Evolutionary conservation across 1,140 invertebrate species (phyloP).

Genomic region (Metaphire vulgaris): DNA sequence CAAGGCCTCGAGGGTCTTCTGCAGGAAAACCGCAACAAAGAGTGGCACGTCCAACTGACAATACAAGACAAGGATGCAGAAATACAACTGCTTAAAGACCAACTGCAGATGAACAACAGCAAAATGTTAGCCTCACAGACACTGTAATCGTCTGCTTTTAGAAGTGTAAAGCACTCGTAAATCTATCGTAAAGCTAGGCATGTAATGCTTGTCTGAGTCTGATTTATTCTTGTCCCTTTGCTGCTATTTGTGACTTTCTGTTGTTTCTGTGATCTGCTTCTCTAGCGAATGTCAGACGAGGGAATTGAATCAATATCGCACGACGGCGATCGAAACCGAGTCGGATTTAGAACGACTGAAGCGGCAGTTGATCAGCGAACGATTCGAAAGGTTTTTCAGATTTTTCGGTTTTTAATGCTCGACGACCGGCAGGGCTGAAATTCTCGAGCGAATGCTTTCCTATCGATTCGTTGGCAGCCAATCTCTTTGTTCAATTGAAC

Average conservation of each 20-base stretch:
- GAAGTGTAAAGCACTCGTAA: no score
- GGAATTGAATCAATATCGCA: slow-evolving; percentile 47
- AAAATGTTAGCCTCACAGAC: slow-evolving; percentile 52
- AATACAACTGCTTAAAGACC: slow-evolving; percentile 49
- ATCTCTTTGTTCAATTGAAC: not conserved
- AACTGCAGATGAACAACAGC: slow-evolving; percentile 48
- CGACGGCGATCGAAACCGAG: slow-evolving; percentile 49
- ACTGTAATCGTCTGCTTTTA: no score
- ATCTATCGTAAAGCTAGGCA: no score
- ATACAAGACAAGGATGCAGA: slow-evolving; percentile 50
- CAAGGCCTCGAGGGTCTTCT: slow-evolving; percentile 49
- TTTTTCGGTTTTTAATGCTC: not conserved
- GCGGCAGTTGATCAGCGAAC: slow-evolving; percentile 49
- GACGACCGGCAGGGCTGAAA: not conserved
- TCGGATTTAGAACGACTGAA: slow-evolving; percentile 48
- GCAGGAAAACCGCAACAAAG: slow-evolving; percentile 48
- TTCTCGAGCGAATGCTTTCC: not conserved
- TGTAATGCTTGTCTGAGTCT: not conserved
- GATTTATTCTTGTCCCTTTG: not conserved
- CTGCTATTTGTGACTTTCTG: slow-evolving; percentile 11
- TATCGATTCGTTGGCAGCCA: not conserved
- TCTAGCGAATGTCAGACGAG: slow-evolving; percentile 48
- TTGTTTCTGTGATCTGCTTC: slow-evolving; percentile 9
- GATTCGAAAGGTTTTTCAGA: slow-evolving; percentile 48
- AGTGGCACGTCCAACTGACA: slow-evolving; percentile 47